Evolutionary conservation across 1,140 invertebrate genomes (phyloP), one percentile per base, ranked within the genome.

Genomic region (Popillia japonica): DNA sequence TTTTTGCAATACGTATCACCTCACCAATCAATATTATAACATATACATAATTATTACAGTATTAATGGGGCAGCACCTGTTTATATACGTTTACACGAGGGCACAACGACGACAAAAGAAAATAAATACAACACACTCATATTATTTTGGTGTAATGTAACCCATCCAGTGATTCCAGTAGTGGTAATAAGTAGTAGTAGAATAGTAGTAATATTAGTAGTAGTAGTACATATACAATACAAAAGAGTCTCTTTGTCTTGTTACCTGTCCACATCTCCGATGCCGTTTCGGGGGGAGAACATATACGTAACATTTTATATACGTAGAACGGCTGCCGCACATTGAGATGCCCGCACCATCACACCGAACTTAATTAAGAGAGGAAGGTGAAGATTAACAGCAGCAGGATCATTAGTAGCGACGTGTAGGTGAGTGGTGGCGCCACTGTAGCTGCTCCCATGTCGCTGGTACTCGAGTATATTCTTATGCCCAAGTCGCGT

Each of bases 161-260:
- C 61, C 80, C 79, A 79, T 80, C 78, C 80, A 82, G 81, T 81
- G 81, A 82, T 77, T 81, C 75, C 74, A 80, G 41, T 72, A 68
- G 42, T 48, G 41, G 40, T 68, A 40, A 78, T 64, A 64, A 77
- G 7, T 64, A 17, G 48, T 55, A 68, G 27, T 27, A 68, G 22
- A 68, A 40, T 64, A 64, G 17, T 77, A 48, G 55, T 77, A 40
- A 61, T 55, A 55, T 9, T 68, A 77, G 76, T 77, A 34, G 20
- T 34, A 77, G 34, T 64, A 61, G 48, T 64, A 68, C 76, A 77
- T 9, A 61, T n/a, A 55, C 22, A 68, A 68, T 68, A 68, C 22
- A 68, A 68, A 68, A 68, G 27, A 68, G 61, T 68, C 61, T 34
- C 27, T 68, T 22, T 68, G 20, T 68, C 44, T 23, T 34, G 20